phyloP scores from a whole-genome alignment of 2,113 vertebrate species.

The Callocephalon fimbriatum region DNA sequence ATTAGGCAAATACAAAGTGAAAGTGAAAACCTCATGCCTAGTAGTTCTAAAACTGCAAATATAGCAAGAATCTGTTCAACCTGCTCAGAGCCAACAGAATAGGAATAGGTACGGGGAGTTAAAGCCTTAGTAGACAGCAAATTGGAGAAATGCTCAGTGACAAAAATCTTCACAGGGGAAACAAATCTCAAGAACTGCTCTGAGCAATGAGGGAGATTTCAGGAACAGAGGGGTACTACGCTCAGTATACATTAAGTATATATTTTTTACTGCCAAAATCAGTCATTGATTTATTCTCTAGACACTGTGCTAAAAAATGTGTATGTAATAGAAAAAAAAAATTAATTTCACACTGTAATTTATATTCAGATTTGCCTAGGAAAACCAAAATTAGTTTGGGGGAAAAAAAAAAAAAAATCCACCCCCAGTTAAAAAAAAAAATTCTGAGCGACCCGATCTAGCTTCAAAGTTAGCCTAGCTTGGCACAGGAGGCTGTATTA shows the following conservation, averaged over 20 bases:
- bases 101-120: neutral
- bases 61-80: neutral
- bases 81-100: neutral
- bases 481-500: neutral
- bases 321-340: neutral
- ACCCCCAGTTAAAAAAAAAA: neutral
- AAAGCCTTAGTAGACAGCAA: neutral
- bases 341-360: neutral
- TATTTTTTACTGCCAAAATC: neutral
- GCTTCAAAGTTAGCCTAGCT: neutral
- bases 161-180: neutral
- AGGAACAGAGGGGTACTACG: conserved; percentile 1
- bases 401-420: neutral
- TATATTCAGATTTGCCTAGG: neutral
- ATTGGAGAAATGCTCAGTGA: neutral
- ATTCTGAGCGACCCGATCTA: accelerated
- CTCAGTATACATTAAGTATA: neutral
- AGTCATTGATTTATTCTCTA: neutral
- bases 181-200: neutral
- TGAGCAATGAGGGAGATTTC: neutral
- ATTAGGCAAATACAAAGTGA: conserved; percentile 27
- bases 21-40: neutral
- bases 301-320: neutral
- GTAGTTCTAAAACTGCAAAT: neutral
- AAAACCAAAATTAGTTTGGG: neutral